phyloP scores from a whole-genome alignment of 2,797 vertebrate species.

The Crossoptilon crossoptilon region DNA sequence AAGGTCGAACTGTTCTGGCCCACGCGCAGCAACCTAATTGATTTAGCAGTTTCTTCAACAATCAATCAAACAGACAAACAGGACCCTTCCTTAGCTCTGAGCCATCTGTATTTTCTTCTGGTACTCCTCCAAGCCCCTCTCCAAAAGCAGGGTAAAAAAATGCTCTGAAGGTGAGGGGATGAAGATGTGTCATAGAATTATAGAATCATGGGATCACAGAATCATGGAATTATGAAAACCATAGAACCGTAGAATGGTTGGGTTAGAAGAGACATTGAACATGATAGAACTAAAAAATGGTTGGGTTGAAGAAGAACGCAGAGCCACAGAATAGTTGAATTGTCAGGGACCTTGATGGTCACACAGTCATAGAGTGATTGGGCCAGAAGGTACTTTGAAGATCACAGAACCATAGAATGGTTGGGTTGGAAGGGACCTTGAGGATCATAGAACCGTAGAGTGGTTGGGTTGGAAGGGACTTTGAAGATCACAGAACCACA shows the following conservation, averaged over 20 bases:
- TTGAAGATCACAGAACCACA: no score
- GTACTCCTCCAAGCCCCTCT: background rate
- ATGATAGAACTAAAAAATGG: background rate
- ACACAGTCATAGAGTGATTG: no score
- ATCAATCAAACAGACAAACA: no score
- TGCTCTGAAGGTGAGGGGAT: background rate
- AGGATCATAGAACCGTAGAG: no score
- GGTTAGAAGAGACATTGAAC: no score
- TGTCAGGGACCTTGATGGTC: no score
- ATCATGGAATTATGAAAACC: no score
- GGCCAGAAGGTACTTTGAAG: background rate
- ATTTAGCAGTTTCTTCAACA: background rate
- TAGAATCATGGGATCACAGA: background rate
- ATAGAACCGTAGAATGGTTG: no score
- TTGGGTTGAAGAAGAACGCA: background rate
- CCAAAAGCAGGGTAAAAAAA: background rate
- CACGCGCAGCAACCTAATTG: background rate
- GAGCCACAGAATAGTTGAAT: no score
- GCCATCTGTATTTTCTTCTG: background rate
- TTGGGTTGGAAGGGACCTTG: no score
- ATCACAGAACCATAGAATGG: no score
- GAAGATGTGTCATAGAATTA: background rate
- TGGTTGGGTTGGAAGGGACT: no score
- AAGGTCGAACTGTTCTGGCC: background rate
- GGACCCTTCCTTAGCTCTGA: background rate